Evolutionary conservation across 2,888 invertebrate species (phyloP).

Genomic region (Oligia fasciuncula): DNA sequence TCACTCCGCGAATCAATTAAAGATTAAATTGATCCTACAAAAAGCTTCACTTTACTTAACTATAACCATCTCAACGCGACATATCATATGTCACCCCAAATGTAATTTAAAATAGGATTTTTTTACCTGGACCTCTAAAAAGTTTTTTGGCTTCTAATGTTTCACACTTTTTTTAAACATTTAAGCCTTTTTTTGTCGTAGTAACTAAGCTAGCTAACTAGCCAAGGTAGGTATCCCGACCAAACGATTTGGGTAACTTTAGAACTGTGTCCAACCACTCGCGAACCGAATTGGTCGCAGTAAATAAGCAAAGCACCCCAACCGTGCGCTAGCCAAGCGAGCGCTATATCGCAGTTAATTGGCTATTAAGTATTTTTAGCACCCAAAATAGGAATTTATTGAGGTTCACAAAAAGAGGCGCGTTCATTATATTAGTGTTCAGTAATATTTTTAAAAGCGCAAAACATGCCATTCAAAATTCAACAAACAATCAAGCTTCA

Average conservation of each 20-base stretch:
- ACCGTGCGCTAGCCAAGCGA: too few species aligned
- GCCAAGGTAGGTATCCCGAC: too few species aligned
- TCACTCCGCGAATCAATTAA: background rate
- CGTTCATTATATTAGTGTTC: background rate
- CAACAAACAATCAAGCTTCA: constrained; percentile 42
- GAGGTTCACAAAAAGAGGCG: background rate
- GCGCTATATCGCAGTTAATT: too few species aligned
- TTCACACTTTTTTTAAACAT: too few species aligned
- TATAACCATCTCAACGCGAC: background rate
- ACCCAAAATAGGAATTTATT: background rate
- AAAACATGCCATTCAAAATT: constrained; percentile 25
- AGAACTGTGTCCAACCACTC: too few species aligned
- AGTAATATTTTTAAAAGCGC: background rate
- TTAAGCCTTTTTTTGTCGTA: too few species aligned
- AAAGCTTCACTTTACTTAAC: background rate
- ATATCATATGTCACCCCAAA: background rate
- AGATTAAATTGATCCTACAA: background rate
- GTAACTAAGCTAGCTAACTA: too few species aligned
- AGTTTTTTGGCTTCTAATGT: too few species aligned
- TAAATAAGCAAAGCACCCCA: too few species aligned
- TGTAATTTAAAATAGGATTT: background rate
- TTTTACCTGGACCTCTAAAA: too few species aligned
- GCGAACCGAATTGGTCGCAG: too few species aligned
- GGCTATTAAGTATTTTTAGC: background rate
- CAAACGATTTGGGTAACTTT: too few species aligned